These are phyloP conservation scores for Acromyrmex charruanus DNA, from an alignment of 1,140 invertebrate species.

Conservation along the genomic window DNA sequence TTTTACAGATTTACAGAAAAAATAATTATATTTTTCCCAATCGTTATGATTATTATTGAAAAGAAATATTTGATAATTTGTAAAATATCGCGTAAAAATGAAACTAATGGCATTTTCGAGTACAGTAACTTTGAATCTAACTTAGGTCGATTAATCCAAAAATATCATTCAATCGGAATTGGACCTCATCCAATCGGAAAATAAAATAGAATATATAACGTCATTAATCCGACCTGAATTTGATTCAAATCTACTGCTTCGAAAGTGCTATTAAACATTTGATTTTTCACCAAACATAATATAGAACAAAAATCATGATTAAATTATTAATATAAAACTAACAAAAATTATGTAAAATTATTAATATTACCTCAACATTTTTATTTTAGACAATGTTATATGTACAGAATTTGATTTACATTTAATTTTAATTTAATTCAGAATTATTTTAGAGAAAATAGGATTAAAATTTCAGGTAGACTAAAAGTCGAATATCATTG, in stretches of 20 bases:
- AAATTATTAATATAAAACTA: slow-evolving; percentile 4
- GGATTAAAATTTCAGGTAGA: neutral
- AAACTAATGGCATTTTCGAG: no score
- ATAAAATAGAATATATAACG: no score
- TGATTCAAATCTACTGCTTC: no score
- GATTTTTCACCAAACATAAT: neutral
- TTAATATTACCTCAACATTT: neutral
- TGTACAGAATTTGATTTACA: slow-evolving; percentile 7
- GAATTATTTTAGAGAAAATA: neutral
- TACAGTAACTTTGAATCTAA: no score
- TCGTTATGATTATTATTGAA: neutral
- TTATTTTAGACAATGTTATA: neutral
- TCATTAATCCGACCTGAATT: no score
- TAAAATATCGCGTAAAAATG: neutral
- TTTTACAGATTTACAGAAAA: neutral
- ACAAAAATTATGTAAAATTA: neutral
- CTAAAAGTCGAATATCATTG: slow-evolving; percentile 34
- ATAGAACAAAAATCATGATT: neutral
- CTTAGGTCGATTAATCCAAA: no score
- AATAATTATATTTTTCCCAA: neutral
- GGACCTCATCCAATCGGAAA: no score
- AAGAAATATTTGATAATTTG: neutral
- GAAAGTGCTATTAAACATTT: no score
- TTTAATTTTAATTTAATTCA: neutral
- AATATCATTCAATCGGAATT: no score